phyloP scores from a whole-genome alignment of 2,113 vertebrate genomes.

The Monopterus albus region DNA sequence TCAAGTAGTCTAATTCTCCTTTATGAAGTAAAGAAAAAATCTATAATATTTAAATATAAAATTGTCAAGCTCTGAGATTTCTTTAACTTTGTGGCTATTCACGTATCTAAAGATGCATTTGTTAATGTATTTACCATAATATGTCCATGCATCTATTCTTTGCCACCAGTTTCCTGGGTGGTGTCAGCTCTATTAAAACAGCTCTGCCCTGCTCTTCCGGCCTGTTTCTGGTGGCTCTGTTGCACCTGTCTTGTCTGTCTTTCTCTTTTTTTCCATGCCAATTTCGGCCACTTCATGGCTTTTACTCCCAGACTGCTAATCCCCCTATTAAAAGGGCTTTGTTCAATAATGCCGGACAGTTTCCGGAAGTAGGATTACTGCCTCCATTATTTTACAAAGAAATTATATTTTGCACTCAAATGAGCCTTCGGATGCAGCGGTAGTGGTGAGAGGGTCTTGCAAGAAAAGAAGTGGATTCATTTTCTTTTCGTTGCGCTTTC shows the following conservation, averaged over 20 bases:
- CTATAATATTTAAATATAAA: not conserved
- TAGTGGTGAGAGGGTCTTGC: conserved; percentile 77
- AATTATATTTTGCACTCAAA: conserved; percentile 98
- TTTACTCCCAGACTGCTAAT: conserved; percentile 93
- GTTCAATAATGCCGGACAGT: conserved; percentile 98
- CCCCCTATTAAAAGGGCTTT: conserved; percentile 97
- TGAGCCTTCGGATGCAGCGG: conserved; percentile 77
- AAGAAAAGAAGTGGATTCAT: conserved; percentile 65
- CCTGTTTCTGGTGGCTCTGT: conserved; percentile 80
- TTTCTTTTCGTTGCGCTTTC: conserved; percentile 51
- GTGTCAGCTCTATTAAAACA: conserved; percentile 1
- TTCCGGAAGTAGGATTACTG: conserved; percentile 99
- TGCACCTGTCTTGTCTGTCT: conserved; percentile 89
- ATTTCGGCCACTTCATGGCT: conserved; percentile 90
- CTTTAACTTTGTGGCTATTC: no score
- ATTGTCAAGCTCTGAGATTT: no score
- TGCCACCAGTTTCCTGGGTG: no score
- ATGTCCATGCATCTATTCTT: no score
- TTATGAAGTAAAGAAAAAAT: not conserved
- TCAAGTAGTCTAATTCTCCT: conserved; percentile 18
- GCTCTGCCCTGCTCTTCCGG: conserved; percentile 46
- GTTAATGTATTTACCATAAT: no score
- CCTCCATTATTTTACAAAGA: conserved; percentile 94
- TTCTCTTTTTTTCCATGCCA: conserved; percentile 86
- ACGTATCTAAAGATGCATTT: no score